Evolutionary conservation across 2,113 vertebrate genomes (phyloP).

Genomic region (Dipodomys spectabilis): DNA sequence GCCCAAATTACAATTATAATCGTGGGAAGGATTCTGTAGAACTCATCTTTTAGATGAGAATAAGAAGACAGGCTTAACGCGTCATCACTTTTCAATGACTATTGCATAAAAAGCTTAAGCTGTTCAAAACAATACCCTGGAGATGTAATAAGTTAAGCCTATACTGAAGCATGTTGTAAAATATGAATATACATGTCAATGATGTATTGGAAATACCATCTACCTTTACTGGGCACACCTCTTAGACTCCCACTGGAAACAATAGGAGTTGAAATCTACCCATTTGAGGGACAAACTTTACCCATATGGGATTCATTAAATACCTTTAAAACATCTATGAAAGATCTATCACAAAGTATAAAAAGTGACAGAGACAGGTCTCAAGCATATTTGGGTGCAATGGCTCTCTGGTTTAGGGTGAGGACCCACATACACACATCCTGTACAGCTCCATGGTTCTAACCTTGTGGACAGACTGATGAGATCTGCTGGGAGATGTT

Average conservation of each 20-base stretch:
- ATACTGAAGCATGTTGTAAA: neutral
- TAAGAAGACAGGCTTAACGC: conserved; percentile 41
- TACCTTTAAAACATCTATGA: conserved; percentile 54
- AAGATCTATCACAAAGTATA: conserved; percentile 27
- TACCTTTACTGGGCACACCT: conserved; percentile 24
- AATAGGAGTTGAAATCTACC: conserved; percentile 46
- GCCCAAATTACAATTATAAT: conserved; percentile 50
- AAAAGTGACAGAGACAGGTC: conserved; percentile 7
- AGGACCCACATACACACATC: conserved; percentile 89
- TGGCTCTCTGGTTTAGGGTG: conserved; percentile 67
- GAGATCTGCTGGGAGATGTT: conserved; percentile 99
- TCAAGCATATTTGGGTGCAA: conserved; percentile 42
- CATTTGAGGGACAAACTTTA: neutral
- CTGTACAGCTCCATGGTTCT: conserved; percentile 87
- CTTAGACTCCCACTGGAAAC: conserved; percentile 29
- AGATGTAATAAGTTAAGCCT: conserved; percentile 40
- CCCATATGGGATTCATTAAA: neutral
- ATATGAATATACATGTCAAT: conserved; percentile 31
- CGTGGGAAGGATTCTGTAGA: conserved; percentile 43
- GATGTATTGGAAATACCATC: neutral
- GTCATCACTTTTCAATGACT: conserved; percentile 42
- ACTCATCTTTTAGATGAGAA: conserved; percentile 70
- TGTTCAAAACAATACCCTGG: conserved; percentile 27
- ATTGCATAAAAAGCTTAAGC: conserved; percentile 32
- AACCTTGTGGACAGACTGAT: conserved; percentile 99